Conservation (phyloP, 2,888 invertebrate species). For the Brenthis hecate region DNA sequence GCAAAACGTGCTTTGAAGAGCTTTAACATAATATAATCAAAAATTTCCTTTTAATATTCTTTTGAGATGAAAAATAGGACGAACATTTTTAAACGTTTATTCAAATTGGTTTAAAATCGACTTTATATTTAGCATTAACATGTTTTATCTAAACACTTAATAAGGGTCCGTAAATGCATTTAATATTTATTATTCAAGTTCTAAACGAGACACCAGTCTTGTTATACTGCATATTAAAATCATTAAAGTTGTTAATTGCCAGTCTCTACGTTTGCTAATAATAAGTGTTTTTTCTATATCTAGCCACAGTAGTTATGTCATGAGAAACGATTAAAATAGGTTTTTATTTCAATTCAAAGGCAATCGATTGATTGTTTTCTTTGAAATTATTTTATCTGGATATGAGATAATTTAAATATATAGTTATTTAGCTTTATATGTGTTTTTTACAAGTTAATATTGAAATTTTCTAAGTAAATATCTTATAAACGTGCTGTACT, state of each 20-base stretch:
- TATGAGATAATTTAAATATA: too few relatives aligned
- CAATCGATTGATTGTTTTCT: slow-evolving; percentile 5
- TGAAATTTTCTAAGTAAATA: not conserved
- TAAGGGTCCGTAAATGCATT: slow-evolving; percentile 32
- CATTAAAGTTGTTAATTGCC: slow-evolving; percentile 33
- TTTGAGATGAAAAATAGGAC: not conserved
- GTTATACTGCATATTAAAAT: slow-evolving; percentile 38
- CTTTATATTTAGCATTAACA: slow-evolving; percentile 30
- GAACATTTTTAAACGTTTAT: slow-evolving; percentile 17
- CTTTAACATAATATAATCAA: slow-evolving; percentile 31
- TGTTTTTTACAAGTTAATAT: not conserved
- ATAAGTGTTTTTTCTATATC: slow-evolving; percentile 35
- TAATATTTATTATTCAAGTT: slow-evolving; percentile 39
- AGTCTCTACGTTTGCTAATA: slow-evolving; percentile 33
- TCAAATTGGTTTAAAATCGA: slow-evolving; percentile 24
- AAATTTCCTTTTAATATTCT: slow-evolving; percentile 24
- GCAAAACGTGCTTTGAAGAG: slow-evolving; percentile 35
- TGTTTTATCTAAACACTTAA: slow-evolving; percentile 32
- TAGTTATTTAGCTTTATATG: too few relatives aligned
- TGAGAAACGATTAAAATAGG: slow-evolving; percentile 23
- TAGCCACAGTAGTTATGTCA: not conserved
- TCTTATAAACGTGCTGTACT: not conserved
- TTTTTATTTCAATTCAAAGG: not conserved
- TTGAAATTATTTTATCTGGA: too few relatives aligned
- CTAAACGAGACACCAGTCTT: slow-evolving; percentile 31